Conservation (phyloP, 2,113 vertebrate species). For the Cavia aperea region DNA sequence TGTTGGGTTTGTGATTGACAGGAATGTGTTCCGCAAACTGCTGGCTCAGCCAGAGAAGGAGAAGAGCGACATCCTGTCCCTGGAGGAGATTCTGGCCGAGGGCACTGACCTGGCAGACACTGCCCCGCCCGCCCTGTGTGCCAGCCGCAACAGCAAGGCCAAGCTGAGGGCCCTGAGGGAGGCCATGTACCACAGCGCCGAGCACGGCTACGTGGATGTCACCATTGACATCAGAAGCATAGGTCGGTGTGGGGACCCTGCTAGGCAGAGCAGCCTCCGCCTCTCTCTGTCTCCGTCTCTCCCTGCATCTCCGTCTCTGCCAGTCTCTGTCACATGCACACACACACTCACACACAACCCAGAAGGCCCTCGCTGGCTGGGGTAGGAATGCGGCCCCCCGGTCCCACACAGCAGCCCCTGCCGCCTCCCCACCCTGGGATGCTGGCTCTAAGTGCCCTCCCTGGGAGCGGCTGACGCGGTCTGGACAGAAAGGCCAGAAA, state of each 20-base stretch:
- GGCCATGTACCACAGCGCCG: constrained; percentile 97
- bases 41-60: constrained; percentile 93
- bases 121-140: constrained; percentile 82
- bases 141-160: constrained; percentile 90
- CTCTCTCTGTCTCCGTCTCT: background rate
- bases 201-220: constrained; percentile 95
- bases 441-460: background rate
- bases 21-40: constrained; percentile 96
- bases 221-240: constrained; percentile 95
- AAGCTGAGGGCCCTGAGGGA: constrained; percentile 94
- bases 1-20: constrained; percentile 72
- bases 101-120: constrained; percentile 87
- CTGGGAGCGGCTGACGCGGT: constrained; percentile 61
- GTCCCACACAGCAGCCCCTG: background rate
- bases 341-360: background rate
- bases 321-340: background rate
- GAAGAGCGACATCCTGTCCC: constrained; percentile 91
- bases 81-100: constrained; percentile 97
- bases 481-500: constrained; percentile 69
- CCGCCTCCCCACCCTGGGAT: background rate
- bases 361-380: background rate
- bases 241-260: constrained; percentile 76
- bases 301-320: background rate
- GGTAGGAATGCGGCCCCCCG: background rate
- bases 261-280: background rate